Evolutionary conservation across 1,140 invertebrate species (phyloP), one percentile per base, ranked within the genome.

Genomic region (Caenorhabditis briggsae): DNA sequence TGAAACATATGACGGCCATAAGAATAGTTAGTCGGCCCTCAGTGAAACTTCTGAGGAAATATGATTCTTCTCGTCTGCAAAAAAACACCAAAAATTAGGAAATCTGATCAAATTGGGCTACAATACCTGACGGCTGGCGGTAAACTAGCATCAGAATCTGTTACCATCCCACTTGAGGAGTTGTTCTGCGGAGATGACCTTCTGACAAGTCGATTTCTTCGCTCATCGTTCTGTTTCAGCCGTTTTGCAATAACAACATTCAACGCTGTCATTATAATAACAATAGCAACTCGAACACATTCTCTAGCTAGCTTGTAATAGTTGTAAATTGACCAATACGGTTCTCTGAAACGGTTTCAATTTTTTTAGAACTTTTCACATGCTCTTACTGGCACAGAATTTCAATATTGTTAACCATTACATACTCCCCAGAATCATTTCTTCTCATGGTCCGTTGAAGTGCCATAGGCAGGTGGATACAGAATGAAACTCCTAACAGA

Each of bases 21-120:
- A 91, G 84, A 6, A 89, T 91, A 23, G 90, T 91, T 20, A 91
- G 86, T 46, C 91, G 91, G 84, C 90, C 91, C 82, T 91, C 90
- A 2, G 91, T 91, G 78, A 91, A 91, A 48, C 87, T 88, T 65
- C 85, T 88, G 56, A 92, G 64, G 25, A 91, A 53, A 23, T 59
- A 58, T n/a, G 82, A 82, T 12, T 87, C 82, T n/a, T 87, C 82
- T 23, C 74, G 64, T 43, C 70, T 86, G 74, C 11, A 70, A 55
- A 48, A 65, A 11, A 87, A 6, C 55, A 50, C 20, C 0, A 41
- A 14, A 18, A 7, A 50, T 50, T 50, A 5, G n/a, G 43, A 58
- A 18, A 50, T 82, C 33, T 48, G 3, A 12, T 88, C 20, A 46
- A 82, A 82, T 16, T 41, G 11, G 43, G 55, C 14, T 74, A 58